Evolutionary conservation across 2,888 invertebrate genomes (phyloP), one percentile per base, ranked within the genome.

Genomic region (Gymnosoma rotundatum): DNA sequence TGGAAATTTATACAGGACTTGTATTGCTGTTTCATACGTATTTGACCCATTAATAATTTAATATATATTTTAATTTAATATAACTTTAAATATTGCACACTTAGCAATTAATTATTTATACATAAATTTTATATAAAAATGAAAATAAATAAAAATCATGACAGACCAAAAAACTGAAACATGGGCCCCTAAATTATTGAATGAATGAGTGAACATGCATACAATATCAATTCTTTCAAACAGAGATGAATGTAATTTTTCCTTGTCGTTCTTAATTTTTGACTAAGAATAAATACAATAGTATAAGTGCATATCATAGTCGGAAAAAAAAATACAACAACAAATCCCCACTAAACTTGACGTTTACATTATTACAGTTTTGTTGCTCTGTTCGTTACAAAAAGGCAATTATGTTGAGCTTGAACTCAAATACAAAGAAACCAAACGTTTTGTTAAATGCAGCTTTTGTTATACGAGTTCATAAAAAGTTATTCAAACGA

Each of bases 341-440:
- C 36, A 67, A 63, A 36, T 25, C 48, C 42, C 36, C 61, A 61
- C 45, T 32, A 63, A 74, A 73, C 67, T 38, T 36, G 14, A 72
- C 32, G 18, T 61, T 60, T 67, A 45, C 54, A 64, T 63, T 32
- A 32, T 32, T 75, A 48, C 12, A 42, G 58, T 79, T 79, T 42
- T 50, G 64, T 72, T 72, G 50, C 21, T 79, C 50, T 8, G 52
- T 7, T 50, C 67, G 69, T 61, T 36, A 36, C 63, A 82, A 83
- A 78, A 61, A 56, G 61, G 74, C 72, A 83, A 78, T 83, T 82
- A 76, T 76, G 70, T 52, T 76, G 25, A 69, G 54, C 66, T 79
- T 61, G 20, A 67, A 66, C 79, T 60, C 36, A 66, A 81, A 69
- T 56, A 75, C n/a, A 76, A 72, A 76, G 76, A 76, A 72, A 60